These are phyloP conservation scores for Ligdia adustata DNA, from an alignment of 2,888 invertebrate genomes.

Conservation along the genomic window DNA sequence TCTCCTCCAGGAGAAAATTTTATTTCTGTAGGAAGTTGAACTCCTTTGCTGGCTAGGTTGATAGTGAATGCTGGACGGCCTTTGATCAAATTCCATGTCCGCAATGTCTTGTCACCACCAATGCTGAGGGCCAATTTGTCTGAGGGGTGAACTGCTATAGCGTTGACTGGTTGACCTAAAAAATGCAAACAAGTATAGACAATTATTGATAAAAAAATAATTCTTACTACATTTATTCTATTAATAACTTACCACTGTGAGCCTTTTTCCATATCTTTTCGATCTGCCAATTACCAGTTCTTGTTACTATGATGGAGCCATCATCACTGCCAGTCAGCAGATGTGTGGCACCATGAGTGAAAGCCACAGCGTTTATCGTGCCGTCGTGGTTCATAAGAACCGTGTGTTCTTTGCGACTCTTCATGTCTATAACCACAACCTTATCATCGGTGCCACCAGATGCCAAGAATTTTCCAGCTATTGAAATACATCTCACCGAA, in stretches of 20 bases:
- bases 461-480: conserved; percentile 89
- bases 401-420: conserved; percentile 90
- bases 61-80: conserved; percentile 95
- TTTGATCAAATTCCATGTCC: conserved; percentile 97
- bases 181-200: conserved; percentile 29
- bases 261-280: conserved; percentile 93
- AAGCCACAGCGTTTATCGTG: conserved; percentile 91
- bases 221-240: too few relatives aligned
- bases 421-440: conserved; percentile 93
- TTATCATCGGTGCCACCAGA: conserved; percentile 96
- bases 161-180: conserved; percentile 86
- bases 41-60: conserved; percentile 90
- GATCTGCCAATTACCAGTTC: conserved; percentile 93
- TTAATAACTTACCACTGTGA: conserved; percentile 86
- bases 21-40: conserved; percentile 76
- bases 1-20: conserved; percentile 91
- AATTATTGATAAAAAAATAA: background rate
- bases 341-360: conserved; percentile 90
- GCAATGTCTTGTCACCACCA: conserved; percentile 91
- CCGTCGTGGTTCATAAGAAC: conserved; percentile 92
- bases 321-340: conserved; percentile 93
- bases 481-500: conserved; percentile 89
- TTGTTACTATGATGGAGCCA: conserved; percentile 91
- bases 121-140: conserved; percentile 95
- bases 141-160: conserved; percentile 93